Evolutionary conservation across 2,113 vertebrate species (phyloP).

Genomic region (Neolamprologus variostigma): DNA sequence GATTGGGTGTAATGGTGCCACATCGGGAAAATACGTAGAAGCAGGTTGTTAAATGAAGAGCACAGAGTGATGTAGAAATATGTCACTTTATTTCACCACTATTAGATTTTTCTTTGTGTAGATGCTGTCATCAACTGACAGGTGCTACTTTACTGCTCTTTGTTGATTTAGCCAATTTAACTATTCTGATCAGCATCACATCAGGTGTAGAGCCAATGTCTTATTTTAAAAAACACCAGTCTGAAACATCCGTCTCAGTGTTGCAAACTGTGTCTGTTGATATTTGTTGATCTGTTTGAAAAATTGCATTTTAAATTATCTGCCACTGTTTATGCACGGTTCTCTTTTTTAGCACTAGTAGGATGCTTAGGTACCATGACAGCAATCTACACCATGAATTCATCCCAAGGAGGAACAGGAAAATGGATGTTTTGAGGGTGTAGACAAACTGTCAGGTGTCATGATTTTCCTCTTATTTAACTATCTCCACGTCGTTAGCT

Average conservation of each 20-base stretch:
- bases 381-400: background rate
- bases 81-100: background rate
- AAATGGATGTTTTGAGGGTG: background rate
- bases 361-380: background rate
- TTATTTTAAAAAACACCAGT: background rate
- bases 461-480: background rate
- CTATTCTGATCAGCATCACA: background rate
- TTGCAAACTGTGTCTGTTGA: background rate
- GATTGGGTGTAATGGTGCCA: background rate
- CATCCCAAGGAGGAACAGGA: background rate
- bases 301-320: background rate
- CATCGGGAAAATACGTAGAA: background rate
- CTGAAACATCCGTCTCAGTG: background rate
- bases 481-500: background rate
- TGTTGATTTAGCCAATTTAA: background rate
- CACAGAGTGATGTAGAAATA: background rate
- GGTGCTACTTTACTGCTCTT: background rate
- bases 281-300: background rate
- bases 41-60: background rate
- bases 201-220: background rate
- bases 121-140: background rate
- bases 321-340: background rate
- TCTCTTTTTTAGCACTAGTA: background rate
- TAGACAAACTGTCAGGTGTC: background rate
- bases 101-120: background rate